phyloP scores from a whole-genome alignment of 1,140 invertebrate genomes.

The Octopus sinensis region DNA sequence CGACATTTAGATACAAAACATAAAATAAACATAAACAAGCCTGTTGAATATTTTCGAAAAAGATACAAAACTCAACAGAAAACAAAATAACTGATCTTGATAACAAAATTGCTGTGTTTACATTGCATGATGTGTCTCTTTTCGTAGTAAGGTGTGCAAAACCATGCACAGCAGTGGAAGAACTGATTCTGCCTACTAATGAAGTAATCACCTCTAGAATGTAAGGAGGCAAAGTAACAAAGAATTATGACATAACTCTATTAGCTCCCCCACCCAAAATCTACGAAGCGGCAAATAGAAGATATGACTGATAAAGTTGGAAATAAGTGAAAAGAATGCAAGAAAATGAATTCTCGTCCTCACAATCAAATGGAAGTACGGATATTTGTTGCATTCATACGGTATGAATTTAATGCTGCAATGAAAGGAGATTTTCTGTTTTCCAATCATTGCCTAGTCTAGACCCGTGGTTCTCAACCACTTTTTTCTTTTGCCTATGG shows the following conservation, averaged over 20 bases:
- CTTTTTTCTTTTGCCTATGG: too few species aligned
- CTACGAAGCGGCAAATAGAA: not conserved
- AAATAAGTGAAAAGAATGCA: not conserved
- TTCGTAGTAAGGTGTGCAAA: not conserved
- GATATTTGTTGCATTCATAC: not conserved
- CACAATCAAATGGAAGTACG: not conserved
- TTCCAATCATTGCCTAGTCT: not conserved
- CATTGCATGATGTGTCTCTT: not conserved
- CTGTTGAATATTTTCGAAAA: not conserved
- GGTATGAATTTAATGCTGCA: not conserved
- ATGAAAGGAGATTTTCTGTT: slow-evolving; percentile 10
- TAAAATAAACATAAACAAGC: not conserved
- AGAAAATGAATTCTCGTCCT: not conserved
- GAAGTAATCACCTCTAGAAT: not conserved
- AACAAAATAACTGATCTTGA: not conserved
- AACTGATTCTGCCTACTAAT: not conserved
- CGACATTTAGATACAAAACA: not conserved
- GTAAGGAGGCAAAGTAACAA: not conserved
- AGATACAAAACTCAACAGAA: not conserved
- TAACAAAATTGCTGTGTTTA: not conserved
- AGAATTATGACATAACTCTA: not conserved
- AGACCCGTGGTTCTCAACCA: not conserved
- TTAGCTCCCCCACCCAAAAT: not conserved
- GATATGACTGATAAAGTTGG: not conserved
- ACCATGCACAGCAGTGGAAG: not conserved